Evolutionary conservation across 2,888 invertebrate species (phyloP).

Genomic region (Malachius bipustulatus): DNA sequence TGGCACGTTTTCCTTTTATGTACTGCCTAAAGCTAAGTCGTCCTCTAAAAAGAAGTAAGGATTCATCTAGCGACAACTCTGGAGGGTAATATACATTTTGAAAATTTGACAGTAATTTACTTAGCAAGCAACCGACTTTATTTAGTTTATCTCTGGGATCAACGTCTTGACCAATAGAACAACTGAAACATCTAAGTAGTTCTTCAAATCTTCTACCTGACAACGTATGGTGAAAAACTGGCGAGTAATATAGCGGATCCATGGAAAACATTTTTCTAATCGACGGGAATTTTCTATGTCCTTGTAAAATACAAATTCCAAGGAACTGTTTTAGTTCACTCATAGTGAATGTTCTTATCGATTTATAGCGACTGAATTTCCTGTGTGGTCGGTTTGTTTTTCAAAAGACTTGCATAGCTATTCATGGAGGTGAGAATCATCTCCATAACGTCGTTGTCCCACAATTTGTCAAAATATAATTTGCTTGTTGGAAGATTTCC

Average conservation of each 20-base stretch:
- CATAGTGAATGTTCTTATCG: too few relatives aligned
- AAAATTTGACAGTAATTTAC: constrained; percentile 1
- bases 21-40: constrained; percentile 18
- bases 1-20: constrained; percentile 20
- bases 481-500: too few relatives aligned
- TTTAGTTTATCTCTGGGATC: constrained; percentile 3
- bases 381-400: too few relatives aligned
- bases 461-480: neutral
- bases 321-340: neutral
- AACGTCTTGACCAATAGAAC: neutral
- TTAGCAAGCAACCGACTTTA: neutral
- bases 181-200: constrained; percentile 3
- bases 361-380: neutral
- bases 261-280: constrained; percentile 3
- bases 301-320: constrained; percentile 1
- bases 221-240: constrained; percentile 4
- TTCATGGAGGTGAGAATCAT: neutral
- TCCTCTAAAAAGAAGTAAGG: constrained; percentile 17
- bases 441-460: constrained; percentile 3
- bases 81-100: constrained; percentile 3
- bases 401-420: too few relatives aligned
- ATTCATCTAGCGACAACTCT: constrained; percentile 20
- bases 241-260: constrained; percentile 4
- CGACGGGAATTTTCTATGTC: neutral
- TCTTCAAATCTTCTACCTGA: constrained; percentile 5